These are phyloP conservation scores for Malacoraja senta DNA, from an alignment of 2,797 vertebrate genomes.

Conservation along the genomic window DNA sequence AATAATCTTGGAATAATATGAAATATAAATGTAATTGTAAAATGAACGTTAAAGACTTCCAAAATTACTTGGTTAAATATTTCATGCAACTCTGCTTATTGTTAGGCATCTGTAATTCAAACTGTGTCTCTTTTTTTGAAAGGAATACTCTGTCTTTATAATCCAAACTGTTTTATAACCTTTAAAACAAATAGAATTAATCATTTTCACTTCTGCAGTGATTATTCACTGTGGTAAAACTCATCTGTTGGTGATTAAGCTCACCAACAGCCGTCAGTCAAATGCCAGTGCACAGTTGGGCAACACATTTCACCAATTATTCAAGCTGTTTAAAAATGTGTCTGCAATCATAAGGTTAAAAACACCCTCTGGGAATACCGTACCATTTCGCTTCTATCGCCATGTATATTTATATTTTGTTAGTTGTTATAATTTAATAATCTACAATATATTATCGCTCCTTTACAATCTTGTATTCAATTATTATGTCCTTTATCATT, in stretches of 20 bases:
- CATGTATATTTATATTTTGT: constrained; percentile 22
- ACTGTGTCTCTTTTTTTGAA: not conserved
- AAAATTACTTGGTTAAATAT: not conserved
- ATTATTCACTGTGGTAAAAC: constrained; percentile 32
- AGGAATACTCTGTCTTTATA: not conserved
- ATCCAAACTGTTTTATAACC: constrained; percentile 36
- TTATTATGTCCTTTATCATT: constrained; percentile 7
- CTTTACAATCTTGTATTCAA: not conserved
- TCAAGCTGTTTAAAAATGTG: constrained; percentile 39
- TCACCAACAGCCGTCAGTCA: constrained; percentile 33
- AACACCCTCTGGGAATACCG: not conserved
- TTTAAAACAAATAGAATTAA: constrained; percentile 36
- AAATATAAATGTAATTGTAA: not conserved
- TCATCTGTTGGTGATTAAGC: constrained; percentile 36
- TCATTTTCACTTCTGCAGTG: constrained; percentile 28
- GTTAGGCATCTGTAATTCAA: constrained; percentile 7
- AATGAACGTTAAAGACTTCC: not conserved
- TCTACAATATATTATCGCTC: not conserved
- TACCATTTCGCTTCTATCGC: not conserved
- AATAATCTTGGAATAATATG: not conserved
- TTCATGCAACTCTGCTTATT: not conserved
- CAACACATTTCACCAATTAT: constrained; percentile 37
- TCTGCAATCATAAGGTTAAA: constrained; percentile 30
- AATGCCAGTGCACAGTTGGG: constrained; percentile 32
- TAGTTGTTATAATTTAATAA: constrained; percentile 20